A percentile compares a stretch with the other conserved stretches of the same genome.
phyloP scores from a whole-genome alignment of 2,113 vertebrate genomes.

The Candoia aspera region DNA sequence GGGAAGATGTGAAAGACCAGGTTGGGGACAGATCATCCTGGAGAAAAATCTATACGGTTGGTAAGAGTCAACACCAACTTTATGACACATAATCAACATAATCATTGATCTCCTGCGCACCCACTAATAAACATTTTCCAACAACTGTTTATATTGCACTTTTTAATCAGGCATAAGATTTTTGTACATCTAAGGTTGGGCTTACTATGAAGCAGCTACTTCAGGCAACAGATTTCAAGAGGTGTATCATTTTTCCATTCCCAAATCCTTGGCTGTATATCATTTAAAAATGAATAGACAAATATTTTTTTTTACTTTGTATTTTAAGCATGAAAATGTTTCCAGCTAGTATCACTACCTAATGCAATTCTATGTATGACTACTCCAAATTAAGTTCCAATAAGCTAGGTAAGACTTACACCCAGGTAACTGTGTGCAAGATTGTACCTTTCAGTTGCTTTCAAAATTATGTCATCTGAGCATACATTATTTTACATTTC shows the following conservation, averaged over 20 bases:
- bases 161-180: neutral
- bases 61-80: neutral
- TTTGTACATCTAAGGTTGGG: neutral
- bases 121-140: neutral
- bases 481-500: neutral
- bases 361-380: neutral
- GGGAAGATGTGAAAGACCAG: neutral
- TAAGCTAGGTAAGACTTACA: neutral
- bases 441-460: neutral
- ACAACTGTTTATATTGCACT: neutral
- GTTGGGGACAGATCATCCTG: neutral
- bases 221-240: conserved; percentile 1
- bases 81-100: neutral
- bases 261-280: neutral
- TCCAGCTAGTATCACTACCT: neutral
- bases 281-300: neutral
- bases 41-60: neutral
- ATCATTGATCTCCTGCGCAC: neutral
- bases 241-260: neutral
- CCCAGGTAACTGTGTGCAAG: neutral
- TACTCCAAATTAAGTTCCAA: neutral
- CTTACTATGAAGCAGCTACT: neutral
- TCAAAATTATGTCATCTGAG: neutral
- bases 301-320: neutral
- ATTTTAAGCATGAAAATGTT: neutral